These are phyloP conservation scores for Micromussa lordhowensis DNA, from an alignment of 92 coral and sea anemone species.

Conservation along the genomic window DNA sequence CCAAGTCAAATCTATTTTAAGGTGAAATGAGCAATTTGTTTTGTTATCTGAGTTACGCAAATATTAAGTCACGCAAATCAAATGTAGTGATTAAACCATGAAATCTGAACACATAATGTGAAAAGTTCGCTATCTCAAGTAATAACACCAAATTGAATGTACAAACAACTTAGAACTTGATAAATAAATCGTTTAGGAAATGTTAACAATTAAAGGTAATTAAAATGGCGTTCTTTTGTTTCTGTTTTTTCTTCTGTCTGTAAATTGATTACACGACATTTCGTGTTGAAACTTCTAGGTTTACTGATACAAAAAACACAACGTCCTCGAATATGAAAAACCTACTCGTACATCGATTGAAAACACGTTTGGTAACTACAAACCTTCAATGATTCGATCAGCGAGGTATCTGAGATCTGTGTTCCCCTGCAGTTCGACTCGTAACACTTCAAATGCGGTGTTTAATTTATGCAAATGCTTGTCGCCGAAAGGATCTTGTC, in stretches of 20 bases:
- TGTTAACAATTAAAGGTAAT: background rate
- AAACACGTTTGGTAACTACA: background rate
- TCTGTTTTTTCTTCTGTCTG: background rate
- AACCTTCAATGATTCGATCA: constrained; percentile 28
- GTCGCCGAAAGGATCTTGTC: constrained; percentile 55
- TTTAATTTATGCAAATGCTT: constrained; percentile 74
- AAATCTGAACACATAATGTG: background rate
- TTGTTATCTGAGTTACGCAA: constrained; percentile 21
- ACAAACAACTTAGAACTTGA: background rate
- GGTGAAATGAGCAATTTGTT: constrained; percentile 25
- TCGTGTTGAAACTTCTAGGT: background rate
- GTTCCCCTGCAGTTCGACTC: constrained; percentile 72
- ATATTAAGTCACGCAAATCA: constrained; percentile 13
- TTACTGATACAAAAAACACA: constrained; percentile 3
- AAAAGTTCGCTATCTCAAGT: background rate
- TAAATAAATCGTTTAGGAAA: constrained; percentile 16
- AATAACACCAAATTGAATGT: background rate
- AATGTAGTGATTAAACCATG: background rate
- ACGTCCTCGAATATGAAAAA: background rate
- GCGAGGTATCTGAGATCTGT: constrained; percentile 17
- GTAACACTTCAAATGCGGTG: constrained; percentile 89
- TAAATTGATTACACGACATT: background rate
- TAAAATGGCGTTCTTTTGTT: constrained; percentile 1
- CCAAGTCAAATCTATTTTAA: constrained; percentile 9
- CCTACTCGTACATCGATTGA: background rate